These are phyloP conservation scores for Hermaeophaga mercurialis DNA, from an alignment of 2,888 invertebrate species.

Conservation along the genomic window DNA sequence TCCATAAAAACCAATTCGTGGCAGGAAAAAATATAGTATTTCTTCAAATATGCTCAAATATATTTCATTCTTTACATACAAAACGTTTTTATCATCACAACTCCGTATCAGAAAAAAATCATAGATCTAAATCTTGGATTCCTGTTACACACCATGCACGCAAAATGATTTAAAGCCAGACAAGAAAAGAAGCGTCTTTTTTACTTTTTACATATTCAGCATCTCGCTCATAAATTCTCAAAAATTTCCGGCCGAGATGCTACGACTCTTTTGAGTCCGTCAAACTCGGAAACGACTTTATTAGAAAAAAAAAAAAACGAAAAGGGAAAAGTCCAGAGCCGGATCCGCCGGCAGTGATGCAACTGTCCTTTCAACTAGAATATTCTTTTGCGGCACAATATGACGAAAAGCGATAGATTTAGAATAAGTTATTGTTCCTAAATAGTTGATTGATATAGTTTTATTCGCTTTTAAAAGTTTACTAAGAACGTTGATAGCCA, in stretches of 20 bases:
- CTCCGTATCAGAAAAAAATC: slow-evolving; percentile 13
- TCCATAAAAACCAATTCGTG: too few species aligned
- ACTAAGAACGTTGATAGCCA: too few species aligned
- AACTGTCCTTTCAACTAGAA: too few species aligned
- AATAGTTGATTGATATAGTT: too few species aligned
- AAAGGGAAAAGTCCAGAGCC: slow-evolving; percentile 2
- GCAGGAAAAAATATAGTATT: too few species aligned
- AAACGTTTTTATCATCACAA: slow-evolving; percentile 13
- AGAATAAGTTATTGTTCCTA: too few species aligned
- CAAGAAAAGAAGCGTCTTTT: slow-evolving; percentile 23
- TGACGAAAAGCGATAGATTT: too few species aligned
- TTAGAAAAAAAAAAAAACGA: slow-evolving; percentile 19
- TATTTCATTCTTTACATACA: slow-evolving; percentile 15
- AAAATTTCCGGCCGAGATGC: slow-evolving; percentile 30
- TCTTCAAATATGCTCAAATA: slow-evolving; percentile 8
- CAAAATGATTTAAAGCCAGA: slow-evolving; percentile 20
- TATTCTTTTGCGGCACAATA: too few species aligned
- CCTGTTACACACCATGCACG: slow-evolving; percentile 20
- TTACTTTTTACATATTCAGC: slow-evolving; percentile 27
- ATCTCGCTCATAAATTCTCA: slow-evolving; percentile 26
- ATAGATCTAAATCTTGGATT: slow-evolving; percentile 19
- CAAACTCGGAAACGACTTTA: slow-evolving; percentile 27
- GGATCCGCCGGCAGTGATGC: neutral
- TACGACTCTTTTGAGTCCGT: slow-evolving; percentile 27
- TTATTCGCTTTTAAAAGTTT: too few species aligned